Evolutionary conservation across 2,888 invertebrate species (phyloP).

Genomic region (Spatulosminthurus flaviceps): DNA sequence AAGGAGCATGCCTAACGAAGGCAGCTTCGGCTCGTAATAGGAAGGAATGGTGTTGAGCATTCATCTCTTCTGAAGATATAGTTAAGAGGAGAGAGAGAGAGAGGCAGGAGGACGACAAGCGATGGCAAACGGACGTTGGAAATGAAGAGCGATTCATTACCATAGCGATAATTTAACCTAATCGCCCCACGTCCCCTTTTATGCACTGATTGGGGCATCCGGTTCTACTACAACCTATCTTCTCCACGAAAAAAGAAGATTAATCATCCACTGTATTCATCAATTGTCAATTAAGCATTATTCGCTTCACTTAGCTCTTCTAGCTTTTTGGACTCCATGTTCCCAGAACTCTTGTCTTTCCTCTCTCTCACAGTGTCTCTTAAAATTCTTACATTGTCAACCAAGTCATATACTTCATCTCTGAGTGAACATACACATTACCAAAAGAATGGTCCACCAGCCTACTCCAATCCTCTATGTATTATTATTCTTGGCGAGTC

Average conservation of each 20-base stretch:
- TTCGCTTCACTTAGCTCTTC: constrained; percentile 55
- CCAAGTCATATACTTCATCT: too few relatives aligned
- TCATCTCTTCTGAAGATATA: background rate
- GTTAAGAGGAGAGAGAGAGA: constrained; percentile 28
- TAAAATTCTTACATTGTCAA: background rate
- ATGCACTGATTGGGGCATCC: constrained; percentile 56
- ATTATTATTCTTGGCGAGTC: constrained; percentile 8
- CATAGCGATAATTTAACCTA: constrained; percentile 52
- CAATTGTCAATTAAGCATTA: constrained; percentile 63
- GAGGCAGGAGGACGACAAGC: constrained; percentile 29
- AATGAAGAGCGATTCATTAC: constrained; percentile 56
- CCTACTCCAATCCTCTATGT: background rate
- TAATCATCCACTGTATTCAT: constrained; percentile 62
- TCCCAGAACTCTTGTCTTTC: constrained; percentile 42
- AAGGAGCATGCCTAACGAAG: background rate
- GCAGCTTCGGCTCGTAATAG: background rate
- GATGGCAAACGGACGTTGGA: constrained; percentile 51
- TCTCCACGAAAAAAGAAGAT: constrained; percentile 52
- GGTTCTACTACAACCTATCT: constrained; percentile 46
- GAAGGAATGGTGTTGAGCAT: background rate
- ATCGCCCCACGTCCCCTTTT: constrained; percentile 50
- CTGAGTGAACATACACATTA: too few relatives aligned
- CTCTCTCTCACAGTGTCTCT: constrained; percentile 27
- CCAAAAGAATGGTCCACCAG: background rate
- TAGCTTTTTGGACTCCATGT: constrained; percentile 15